Conservation (phyloP, 1,140 invertebrate genomes). For the Drosophila leontia region DNA sequence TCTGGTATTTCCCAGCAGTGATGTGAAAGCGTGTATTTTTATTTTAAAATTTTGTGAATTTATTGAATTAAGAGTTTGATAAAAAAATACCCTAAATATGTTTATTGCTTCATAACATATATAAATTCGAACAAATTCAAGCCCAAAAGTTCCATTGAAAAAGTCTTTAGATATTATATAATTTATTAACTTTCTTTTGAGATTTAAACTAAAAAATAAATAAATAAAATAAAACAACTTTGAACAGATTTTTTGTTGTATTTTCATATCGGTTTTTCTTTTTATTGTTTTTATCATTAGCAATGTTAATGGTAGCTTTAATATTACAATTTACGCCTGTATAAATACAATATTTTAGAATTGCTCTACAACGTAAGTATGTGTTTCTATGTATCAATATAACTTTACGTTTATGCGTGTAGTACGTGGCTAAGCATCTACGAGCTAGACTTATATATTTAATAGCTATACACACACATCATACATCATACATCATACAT, state of each 20-base stretch:
- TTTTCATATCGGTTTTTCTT: conserved; percentile 38
- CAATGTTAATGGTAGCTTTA: conserved; percentile 44
- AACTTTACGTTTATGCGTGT: conserved; percentile 39
- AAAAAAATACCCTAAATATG: neutral
- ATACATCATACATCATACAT: conserved; percentile 34
- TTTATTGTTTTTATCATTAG: conserved; percentile 46
- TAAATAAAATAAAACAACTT: no score
- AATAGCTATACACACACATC: conserved; percentile 68
- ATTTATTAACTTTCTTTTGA: no score
- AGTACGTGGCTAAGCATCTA: conserved; percentile 73
- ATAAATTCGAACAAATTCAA: no score
- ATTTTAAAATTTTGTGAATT: neutral
- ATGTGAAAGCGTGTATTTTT: neutral
- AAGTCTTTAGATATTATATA: no score
- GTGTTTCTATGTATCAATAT: conserved; percentile 37
- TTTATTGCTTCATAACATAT: no score
- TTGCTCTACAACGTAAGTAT: conserved; percentile 52
- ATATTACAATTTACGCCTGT: conserved; percentile 41
- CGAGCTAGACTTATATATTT: conserved; percentile 68
- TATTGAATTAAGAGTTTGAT: neutral
- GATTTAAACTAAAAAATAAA: no score
- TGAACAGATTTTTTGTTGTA: neutral
- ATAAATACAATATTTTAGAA: conserved; percentile 65
- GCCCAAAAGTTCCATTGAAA: no score
- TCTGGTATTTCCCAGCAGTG: conserved; percentile 86